A percentile compares a stretch with the other conserved stretches of the same genome.
Conservation (phyloP, 2,797 vertebrate species). For the Glossophaga mutica region DNA sequence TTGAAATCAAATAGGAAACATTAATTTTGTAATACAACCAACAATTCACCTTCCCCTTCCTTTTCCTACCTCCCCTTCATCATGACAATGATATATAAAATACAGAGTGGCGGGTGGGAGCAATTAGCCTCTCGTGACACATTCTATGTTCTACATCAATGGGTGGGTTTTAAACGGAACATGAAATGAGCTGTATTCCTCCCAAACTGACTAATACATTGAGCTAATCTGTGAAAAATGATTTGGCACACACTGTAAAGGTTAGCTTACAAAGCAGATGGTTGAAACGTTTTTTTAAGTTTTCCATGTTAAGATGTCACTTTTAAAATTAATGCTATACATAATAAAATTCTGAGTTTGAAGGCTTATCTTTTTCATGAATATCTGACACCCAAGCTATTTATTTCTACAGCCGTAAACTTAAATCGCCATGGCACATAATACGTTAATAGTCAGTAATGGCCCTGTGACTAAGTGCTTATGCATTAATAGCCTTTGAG, state of each 20-base stretch:
- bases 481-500: not conserved
- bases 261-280: constrained; percentile 61
- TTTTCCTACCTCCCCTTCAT: not conserved
- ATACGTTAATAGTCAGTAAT: not conserved
- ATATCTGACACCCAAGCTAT: constrained; percentile 31
- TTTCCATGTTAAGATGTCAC: constrained; percentile 46
- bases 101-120: not conserved
- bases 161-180: constrained; percentile 41
- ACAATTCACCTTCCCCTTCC: not conserved
- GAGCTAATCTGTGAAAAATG: constrained; percentile 59
- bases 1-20: constrained; percentile 19
- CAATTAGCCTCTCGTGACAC: not conserved
- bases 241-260: constrained; percentile 35
- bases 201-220: constrained; percentile 37
- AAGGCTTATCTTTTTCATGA: constrained; percentile 42
- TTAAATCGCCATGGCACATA: not conserved
- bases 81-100: not conserved
- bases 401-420: constrained; percentile 42
- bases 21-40: not conserved
- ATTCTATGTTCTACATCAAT: not conserved
- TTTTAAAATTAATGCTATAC: constrained; percentile 49
- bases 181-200: constrained; percentile 35
- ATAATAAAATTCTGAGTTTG: constrained; percentile 42
- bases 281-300: not conserved
- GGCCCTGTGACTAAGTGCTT: constrained; percentile 33